Evolutionary conservation across 2,113 vertebrate species (phyloP).

Genomic region (Stictonetta naevosa): DNA sequence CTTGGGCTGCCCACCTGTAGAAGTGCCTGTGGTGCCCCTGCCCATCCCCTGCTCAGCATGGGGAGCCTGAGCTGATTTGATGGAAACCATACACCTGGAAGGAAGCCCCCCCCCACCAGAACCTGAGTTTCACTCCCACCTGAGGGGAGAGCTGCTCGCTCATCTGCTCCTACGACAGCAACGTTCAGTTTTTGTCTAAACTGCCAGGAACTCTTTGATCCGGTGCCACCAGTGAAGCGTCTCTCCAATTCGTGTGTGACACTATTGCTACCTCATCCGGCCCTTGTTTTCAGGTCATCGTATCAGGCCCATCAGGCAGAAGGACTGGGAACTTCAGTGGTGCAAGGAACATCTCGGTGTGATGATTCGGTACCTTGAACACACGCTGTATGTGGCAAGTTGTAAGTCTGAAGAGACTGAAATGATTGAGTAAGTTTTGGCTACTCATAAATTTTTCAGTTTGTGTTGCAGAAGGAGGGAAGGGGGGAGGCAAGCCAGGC

Average conservation of each 20-base stretch:
- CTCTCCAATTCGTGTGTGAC: neutral
- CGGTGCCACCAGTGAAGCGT: neutral
- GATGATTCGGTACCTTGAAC: neutral
- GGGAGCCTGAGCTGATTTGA: neutral
- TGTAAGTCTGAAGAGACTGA: neutral
- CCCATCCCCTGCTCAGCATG: accelerated
- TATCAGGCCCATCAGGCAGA: neutral
- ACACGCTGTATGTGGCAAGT: accelerated
- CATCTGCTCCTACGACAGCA: accelerated
- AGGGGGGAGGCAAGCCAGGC: neutral
- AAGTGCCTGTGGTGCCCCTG: neutral
- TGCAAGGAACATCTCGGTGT: neutral
- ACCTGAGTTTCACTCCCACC: neutral
- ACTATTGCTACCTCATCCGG: neutral
- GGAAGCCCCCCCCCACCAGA: accelerated
- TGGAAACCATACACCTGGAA: neutral
- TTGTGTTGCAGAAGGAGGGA: neutral
- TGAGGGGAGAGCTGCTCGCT: neutral
- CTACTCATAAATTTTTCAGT: neutral
- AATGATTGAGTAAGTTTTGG: neutral
- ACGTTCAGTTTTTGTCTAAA: neutral
- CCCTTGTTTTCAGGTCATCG: neutral
- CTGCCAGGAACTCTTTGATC: neutral
- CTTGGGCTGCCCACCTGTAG: neutral
- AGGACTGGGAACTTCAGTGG: neutral